Evolutionary conservation across 2,113 vertebrate genomes (phyloP), one percentile per base, ranked within the genome.

Genomic region (Vicugna pacos): DNA sequence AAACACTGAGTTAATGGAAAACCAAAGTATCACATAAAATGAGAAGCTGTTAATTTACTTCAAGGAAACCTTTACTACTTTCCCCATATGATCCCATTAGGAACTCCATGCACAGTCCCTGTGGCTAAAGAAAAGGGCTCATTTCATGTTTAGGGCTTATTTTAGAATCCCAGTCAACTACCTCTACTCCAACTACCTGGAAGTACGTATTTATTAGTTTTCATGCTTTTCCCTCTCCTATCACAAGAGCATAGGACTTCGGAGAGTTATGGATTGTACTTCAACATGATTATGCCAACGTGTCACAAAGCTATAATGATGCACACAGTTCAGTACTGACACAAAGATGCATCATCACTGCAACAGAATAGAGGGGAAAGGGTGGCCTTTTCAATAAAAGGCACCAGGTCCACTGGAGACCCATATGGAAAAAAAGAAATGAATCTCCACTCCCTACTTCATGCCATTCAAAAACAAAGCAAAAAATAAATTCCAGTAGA

Each of bases 1-100:
- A 84, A 76, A 19, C 69, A 82, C 30, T 30, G 84, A 88, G 35
- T 95, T 67, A 62, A 38, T 75, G 76, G 84, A 95, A 97, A 96
- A 77, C n/a, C 79, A 95, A 90, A 95, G 82, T 67, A 93, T 10
- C 32, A 15, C 32, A 80, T 15, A 56, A 35, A 92, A 91, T 85
- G 46, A 64, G 69, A 81, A 76, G 64, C 11, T 58, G 6, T 56
- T 80, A 54, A 91, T 56, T 82, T 76, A 79, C 35, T 95, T 89
- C 85, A 69, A 70, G 89, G 62, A 91, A 89, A 89, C 24, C 65
- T 13, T 93, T 89, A 91, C 30, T 60, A 67, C 81, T 88, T 79
- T 54, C 75, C 79, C 28, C 12, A 6, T 2, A 94, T 67, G 76
- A 67, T 30, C 8, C 76, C 54, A 58, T 32, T 32, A 88, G 48